Conservation (phyloP, 2,797 vertebrate species). For the Poecilia gillii region DNA sequence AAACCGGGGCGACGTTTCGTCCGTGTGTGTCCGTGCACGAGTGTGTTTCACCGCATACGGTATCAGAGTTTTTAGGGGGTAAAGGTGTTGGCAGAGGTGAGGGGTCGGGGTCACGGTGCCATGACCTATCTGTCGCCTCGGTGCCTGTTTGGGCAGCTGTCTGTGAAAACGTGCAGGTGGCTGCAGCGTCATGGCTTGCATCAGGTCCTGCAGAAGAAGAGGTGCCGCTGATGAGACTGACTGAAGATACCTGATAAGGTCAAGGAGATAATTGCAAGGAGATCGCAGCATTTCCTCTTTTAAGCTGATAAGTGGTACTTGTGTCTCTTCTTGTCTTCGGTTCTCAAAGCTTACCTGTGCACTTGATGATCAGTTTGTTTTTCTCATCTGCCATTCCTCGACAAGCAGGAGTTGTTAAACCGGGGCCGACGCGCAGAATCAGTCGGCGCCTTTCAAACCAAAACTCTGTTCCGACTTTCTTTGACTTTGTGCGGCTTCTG, state of each 20-base stretch:
- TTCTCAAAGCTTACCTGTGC: conserved; percentile 29
- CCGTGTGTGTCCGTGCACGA: conserved; percentile 19
- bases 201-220: conserved; percentile 46
- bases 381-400: conserved; percentile 54
- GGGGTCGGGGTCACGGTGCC: conserved; percentile 61
- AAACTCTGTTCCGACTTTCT: conserved; percentile 53
- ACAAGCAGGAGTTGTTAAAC: conserved; percentile 53
- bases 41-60: conserved; percentile 51
- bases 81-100: conserved; percentile 63
- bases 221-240: conserved; percentile 23
- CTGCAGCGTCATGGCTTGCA: conserved; percentile 31
- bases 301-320: background rate
- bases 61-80: conserved; percentile 51
- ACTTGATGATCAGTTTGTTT: conserved; percentile 35
- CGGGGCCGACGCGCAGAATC: conserved; percentile 32
- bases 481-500: conserved; percentile 50
- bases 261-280: conserved; percentile 10
- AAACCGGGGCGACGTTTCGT: conserved; percentile 54
- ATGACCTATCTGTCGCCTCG: conserved; percentile 45
- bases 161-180: background rate
- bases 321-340: background rate
- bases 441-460: conserved; percentile 47
- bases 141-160: conserved; percentile 5
- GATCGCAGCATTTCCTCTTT: background rate
- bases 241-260: background rate